Evolutionary conservation across 2,797 vertebrate species (phyloP).

Genomic region (Notolepis coatsorum): DNA sequence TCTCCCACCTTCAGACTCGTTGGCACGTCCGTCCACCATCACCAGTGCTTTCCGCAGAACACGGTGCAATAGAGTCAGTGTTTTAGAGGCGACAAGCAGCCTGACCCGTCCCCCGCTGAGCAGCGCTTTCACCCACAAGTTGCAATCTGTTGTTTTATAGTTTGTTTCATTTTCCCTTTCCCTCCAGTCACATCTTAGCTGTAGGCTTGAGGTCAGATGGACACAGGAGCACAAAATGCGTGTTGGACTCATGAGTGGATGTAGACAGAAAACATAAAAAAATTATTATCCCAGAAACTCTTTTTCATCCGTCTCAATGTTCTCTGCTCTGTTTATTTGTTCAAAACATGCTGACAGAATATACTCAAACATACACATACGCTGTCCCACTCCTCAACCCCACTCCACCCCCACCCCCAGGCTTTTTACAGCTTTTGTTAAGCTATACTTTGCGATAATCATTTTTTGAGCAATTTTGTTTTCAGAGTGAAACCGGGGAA

Average conservation of each 20-base stretch:
- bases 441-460: constrained; percentile 61
- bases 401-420: constrained; percentile 39
- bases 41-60: constrained; percentile 85
- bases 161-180: constrained; percentile 53
- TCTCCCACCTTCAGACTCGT: constrained; percentile 63
- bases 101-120: constrained; percentile 51
- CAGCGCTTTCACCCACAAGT: constrained; percentile 62
- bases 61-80: constrained; percentile 83
- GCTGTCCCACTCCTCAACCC: constrained; percentile 33
- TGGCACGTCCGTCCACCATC: constrained; percentile 76
- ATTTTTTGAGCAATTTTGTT: constrained; percentile 61
- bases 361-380: constrained; percentile 40
- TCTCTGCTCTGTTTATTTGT: constrained; percentile 59
- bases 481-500: constrained; percentile 77
- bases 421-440: constrained; percentile 61
- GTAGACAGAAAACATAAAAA: constrained; percentile 60
- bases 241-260: constrained; percentile 67
- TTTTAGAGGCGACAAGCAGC: constrained; percentile 69
- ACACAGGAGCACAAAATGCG: constrained; percentile 59
- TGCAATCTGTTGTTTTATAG: constrained; percentile 16
- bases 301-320: constrained; percentile 29
- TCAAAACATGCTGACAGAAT: constrained; percentile 56
- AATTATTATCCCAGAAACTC: constrained; percentile 49
- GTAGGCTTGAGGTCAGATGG: constrained; percentile 56
- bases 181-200: constrained; percentile 60